Evolutionary conservation across 2,113 vertebrate genomes (phyloP).

Genomic region (Todiramphus saurophagus): DNA sequence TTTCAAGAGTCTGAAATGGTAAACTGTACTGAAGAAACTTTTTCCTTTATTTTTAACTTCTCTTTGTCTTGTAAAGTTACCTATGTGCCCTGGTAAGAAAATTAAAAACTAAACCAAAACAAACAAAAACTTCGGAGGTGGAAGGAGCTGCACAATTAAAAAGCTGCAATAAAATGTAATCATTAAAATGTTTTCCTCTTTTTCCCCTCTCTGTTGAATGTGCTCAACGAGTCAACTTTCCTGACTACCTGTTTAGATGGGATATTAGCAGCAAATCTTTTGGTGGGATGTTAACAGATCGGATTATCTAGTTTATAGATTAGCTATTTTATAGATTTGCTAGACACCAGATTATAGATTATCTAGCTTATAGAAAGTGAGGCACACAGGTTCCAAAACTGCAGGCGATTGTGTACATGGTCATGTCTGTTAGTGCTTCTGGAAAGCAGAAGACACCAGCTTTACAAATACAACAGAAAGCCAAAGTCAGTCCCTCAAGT

Average conservation of each 20-base stretch:
- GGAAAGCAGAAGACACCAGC: background rate
- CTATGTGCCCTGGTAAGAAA: background rate
- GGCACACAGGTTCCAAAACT: background rate
- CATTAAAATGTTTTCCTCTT: background rate
- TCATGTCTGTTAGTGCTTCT: background rate
- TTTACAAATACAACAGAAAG: background rate
- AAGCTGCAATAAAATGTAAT: background rate
- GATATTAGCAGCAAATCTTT: background rate
- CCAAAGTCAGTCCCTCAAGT: accelerated
- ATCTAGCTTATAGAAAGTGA: background rate
- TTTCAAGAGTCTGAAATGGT: background rate
- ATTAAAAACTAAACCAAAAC: background rate
- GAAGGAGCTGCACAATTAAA: background rate
- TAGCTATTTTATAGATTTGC: too few relatives aligned
- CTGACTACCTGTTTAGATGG: background rate
- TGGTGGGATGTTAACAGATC: background rate
- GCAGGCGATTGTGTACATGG: accelerated
- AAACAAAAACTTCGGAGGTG: background rate
- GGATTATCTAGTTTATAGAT: background rate
- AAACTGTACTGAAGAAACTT: background rate
- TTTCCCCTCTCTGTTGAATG: background rate
- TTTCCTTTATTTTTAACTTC: background rate
- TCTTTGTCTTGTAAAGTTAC: background rate
- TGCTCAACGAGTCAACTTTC: background rate
- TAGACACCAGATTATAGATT: too few relatives aligned